These are phyloP conservation scores for Paraescarpia echinospica DNA, from an alignment of 1,140 invertebrate genomes.

Conservation along the genomic window DNA sequence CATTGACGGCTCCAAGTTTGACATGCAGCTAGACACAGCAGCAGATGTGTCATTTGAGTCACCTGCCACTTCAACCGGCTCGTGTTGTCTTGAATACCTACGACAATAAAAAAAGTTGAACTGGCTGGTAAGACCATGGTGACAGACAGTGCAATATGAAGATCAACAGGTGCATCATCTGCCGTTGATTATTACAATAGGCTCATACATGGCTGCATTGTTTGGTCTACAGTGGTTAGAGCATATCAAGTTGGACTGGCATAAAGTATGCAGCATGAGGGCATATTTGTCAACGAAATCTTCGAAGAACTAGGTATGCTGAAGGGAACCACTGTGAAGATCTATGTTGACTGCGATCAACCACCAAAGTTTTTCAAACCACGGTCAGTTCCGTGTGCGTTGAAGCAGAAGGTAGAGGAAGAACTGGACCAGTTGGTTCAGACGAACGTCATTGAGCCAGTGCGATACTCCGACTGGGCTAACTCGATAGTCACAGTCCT, in stretches of 20 bases:
- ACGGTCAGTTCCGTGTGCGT: conserved; percentile 50
- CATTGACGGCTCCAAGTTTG: not conserved
- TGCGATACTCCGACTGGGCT: conserved; percentile 42
- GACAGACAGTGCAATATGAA: not conserved
- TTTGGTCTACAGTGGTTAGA: not conserved
- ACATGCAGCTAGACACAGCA: not conserved
- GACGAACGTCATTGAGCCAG: conserved; percentile 33
- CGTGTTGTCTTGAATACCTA: not conserved
- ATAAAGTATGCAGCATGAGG: not conserved
- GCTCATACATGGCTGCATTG: not conserved
- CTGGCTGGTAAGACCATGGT: not conserved
- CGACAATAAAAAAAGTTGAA: not conserved
- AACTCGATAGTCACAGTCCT: conserved; percentile 50
- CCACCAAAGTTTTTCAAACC: conserved; percentile 29
- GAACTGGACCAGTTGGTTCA: conserved; percentile 35
- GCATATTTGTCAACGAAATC: not conserved
- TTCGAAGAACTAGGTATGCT: not conserved
- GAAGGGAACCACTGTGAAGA: not conserved
- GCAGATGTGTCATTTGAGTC: not conserved
- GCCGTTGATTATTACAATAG: not conserved
- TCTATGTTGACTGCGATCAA: not conserved
- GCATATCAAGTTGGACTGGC: not conserved
- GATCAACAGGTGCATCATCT: not conserved
- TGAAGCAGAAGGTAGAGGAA: conserved; percentile 37
- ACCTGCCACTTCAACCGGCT: not conserved